Conservation (phyloP, 2,797 vertebrate species). For the Halcyon badia region DNA sequence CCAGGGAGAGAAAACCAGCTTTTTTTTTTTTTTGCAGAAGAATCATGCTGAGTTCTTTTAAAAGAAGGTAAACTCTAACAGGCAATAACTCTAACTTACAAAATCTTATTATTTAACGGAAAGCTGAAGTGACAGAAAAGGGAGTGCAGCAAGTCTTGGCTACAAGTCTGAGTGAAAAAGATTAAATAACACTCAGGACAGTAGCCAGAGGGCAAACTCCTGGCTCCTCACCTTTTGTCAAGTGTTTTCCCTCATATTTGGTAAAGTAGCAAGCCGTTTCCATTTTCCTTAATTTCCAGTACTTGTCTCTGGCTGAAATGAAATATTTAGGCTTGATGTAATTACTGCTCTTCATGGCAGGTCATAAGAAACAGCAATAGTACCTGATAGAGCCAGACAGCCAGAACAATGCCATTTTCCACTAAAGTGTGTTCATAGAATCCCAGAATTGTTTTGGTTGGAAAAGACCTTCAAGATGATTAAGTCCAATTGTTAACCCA, state of each 20-base stretch:
- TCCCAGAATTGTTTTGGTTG: neutral
- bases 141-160: neutral
- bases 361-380: neutral
- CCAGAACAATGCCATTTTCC: neutral
- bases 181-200: neutral
- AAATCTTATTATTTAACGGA: neutral
- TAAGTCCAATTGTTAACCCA: neutral
- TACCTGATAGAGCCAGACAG: neutral
- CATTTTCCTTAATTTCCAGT: neutral
- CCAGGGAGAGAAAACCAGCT: neutral
- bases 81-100: neutral
- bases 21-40: neutral
- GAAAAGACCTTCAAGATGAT: neutral
- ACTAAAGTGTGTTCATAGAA: neutral
- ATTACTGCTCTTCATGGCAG: neutral
- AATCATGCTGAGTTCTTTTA: neutral
- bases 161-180: neutral
- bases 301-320: neutral
- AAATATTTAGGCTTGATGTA: neutral
- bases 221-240: neutral
- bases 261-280: neutral
- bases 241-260: neutral
- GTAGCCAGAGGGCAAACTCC: conserved; percentile 14
- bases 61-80: neutral
- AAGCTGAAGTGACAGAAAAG: neutral